These are phyloP conservation scores for Drosophila biarmipes DNA, from an alignment of 1,140 invertebrate genomes.

Conservation along the genomic window DNA sequence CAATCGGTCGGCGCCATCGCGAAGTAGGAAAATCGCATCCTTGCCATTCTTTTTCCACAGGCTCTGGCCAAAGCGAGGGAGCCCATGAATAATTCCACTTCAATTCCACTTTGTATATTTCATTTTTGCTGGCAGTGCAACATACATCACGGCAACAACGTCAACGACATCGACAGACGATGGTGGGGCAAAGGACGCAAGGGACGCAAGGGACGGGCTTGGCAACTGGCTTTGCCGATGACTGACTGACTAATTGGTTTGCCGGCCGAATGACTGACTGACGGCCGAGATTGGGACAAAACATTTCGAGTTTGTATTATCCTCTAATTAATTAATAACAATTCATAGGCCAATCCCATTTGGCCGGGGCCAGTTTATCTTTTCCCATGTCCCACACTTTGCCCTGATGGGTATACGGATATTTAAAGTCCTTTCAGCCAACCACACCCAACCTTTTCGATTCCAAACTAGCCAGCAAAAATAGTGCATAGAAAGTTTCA, in stretches of 20 bases:
- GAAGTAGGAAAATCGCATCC: slow-evolving; percentile 25
- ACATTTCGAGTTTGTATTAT: slow-evolving; percentile 32
- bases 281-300: slow-evolving; percentile 18
- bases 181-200: background rate
- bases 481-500: background rate
- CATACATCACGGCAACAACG: slow-evolving; percentile 62
- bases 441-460: no score
- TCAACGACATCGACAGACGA: slow-evolving; percentile 66
- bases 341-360: slow-evolving; percentile 38
- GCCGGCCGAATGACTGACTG: slow-evolving; percentile 17
- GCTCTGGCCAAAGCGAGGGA: slow-evolving; percentile 34
- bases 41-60: background rate
- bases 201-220: background rate
- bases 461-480: no score
- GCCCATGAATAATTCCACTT: slow-evolving; percentile 80
- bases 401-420: background rate
- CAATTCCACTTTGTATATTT: slow-evolving; percentile 80
- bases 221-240: slow-evolving; percentile 69
- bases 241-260: slow-evolving; percentile 25
- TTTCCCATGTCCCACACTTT: background rate
- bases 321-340: slow-evolving; percentile 62
- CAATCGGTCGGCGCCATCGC: slow-evolving; percentile 28
- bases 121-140: slow-evolving; percentile 65
- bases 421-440: background rate
- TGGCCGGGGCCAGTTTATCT: slow-evolving; percentile 24